Evolutionary conservation across 2,113 vertebrate genomes (phyloP).

Genomic region (Apodemus sylvaticus): DNA sequence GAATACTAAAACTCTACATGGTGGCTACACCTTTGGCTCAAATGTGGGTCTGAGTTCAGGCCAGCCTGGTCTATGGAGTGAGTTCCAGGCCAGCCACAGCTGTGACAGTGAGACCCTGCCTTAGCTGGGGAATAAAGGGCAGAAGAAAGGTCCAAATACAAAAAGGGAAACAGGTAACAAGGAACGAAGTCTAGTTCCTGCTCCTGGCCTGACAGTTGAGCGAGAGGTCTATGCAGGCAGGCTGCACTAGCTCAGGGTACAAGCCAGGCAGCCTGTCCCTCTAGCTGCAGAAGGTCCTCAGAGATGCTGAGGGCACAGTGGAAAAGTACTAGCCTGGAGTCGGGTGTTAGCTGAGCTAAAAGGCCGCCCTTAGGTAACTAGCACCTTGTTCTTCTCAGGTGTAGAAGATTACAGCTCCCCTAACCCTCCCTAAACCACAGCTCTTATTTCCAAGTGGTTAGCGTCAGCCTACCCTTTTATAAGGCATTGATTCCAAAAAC

Average conservation of each 20-base stretch:
- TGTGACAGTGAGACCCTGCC: neutral
- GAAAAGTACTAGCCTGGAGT: constrained; percentile 56
- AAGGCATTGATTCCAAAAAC: constrained; percentile 93
- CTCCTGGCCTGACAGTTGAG: neutral
- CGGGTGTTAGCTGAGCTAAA: constrained; percentile 39
- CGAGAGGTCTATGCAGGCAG: neutral
- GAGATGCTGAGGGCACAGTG: constrained; percentile 9
- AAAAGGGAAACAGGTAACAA: neutral
- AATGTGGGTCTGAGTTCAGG: neutral
- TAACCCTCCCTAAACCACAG: constrained; percentile 53
- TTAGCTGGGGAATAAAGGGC: neutral
- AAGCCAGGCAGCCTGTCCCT: neutral
- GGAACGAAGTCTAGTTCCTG: neutral
- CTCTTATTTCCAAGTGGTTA: neutral
- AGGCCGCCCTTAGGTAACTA: constrained; percentile 24
- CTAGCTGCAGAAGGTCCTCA: neutral
- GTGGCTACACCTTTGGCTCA: neutral
- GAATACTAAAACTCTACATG: constrained; percentile 26
- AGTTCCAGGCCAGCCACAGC: neutral
- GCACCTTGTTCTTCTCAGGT: constrained; percentile 38
- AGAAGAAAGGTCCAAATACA: neutral
- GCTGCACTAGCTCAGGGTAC: neutral
- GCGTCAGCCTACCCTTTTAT: constrained; percentile 91
- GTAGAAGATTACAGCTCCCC: neutral
- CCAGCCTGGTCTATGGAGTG: neutral